A percentile compares a stretch with the other conserved stretches of the same genome.
phyloP scores from a whole-genome alignment of 53 echinoderm and acorn worm species.

The Hippasteria phrygiana region DNA sequence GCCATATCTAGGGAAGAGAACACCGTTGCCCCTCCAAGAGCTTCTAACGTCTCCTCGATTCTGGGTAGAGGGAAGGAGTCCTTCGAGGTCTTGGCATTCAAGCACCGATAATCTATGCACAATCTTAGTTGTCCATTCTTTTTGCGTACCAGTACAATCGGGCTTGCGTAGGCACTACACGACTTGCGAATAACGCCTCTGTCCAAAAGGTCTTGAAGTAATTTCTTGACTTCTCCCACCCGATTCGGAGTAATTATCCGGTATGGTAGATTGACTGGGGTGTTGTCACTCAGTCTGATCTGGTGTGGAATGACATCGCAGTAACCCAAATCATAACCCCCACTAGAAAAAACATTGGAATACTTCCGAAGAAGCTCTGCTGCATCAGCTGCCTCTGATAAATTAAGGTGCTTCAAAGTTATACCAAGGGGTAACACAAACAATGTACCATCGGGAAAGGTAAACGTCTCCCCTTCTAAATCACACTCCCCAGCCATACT shows the following conservation, averaged over 20 bases:
- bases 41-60: conserved; percentile 51
- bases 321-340: conserved; percentile 62
- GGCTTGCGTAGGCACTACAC: conserved; percentile 52
- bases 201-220: conserved; percentile 70
- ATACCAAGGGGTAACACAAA: conserved; percentile 32
- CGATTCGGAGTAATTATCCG: conserved; percentile 71
- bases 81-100: conserved; percentile 48
- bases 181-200: conserved; percentile 59
- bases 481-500: neutral
- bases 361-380: conserved; percentile 50
- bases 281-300: conserved; percentile 48
- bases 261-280: conserved; percentile 58
- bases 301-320: too few relatives aligned
- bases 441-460: conserved; percentile 19
- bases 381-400: neutral
- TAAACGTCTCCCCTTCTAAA: conserved; percentile 34
- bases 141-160: conserved; percentile 9
- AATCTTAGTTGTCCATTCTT: too few relatives aligned
- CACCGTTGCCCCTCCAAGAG: conserved; percentile 39
- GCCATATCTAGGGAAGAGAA: conserved; percentile 50
- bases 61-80: conserved; percentile 73
- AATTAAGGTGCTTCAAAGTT: conserved; percentile 5
- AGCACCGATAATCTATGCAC: too few relatives aligned
- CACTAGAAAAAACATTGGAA: conserved; percentile 53
- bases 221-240: conserved; percentile 69